These are phyloP conservation scores for Apodemia duryi DNA, from an alignment of 2,888 invertebrate species.

Conservation along the genomic window DNA sequence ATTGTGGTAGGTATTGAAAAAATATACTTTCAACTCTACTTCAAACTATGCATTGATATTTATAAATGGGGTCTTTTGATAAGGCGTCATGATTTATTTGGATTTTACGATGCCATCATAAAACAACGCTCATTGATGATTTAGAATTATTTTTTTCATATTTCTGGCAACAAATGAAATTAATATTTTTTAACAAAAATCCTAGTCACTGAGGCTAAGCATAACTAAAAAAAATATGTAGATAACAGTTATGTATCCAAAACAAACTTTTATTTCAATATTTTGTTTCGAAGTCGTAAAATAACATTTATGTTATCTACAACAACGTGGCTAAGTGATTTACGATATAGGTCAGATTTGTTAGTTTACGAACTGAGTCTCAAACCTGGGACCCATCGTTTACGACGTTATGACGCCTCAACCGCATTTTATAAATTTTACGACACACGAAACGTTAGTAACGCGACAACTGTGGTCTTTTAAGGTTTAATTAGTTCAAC, in stretches of 20 bases:
- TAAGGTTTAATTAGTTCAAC: conserved; percentile 13
- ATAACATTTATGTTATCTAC: conserved; percentile 17
- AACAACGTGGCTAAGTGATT: conserved; percentile 76
- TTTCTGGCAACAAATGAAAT: conserved; percentile 1
- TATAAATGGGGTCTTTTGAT: not conserved
- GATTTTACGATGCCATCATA: not conserved
- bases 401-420: conserved; percentile 63
- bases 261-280: conserved; percentile 40
- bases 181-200: conserved; percentile 4
- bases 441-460: conserved; percentile 41
- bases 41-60: no score
- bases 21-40: no score
- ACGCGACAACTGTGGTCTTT: conserved; percentile 24
- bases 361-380: conserved; percentile 63
- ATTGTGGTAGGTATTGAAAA: no score
- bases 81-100: no score
- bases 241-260: conserved; percentile 17
- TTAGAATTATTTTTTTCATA: conserved; percentile 2
- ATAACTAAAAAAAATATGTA: conserved; percentile 1
- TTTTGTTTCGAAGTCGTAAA: conserved; percentile 55
- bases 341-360: conserved; percentile 76
- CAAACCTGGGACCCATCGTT: conserved; percentile 65
- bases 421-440: conserved; percentile 56
- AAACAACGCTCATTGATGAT: not conserved
- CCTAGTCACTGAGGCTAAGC: not conserved